A percentile compares a stretch with the other conserved stretches of the same genome.
Conservation (phyloP, 2,797 vertebrate species). For the Enteromius argenteus region DNA sequence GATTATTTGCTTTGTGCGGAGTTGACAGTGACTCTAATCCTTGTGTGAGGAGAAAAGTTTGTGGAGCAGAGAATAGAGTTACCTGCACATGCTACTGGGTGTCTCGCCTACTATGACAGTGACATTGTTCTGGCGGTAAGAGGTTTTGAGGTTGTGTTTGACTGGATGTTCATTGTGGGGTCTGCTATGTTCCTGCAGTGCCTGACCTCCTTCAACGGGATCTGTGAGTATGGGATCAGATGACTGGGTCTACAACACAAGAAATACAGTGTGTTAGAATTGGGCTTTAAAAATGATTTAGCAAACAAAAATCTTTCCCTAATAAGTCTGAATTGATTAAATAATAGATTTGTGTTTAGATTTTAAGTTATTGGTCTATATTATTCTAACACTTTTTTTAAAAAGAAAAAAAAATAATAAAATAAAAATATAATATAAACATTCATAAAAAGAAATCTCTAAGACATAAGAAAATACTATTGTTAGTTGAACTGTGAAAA, state of each 20-base stretch:
- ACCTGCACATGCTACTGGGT: conserved; percentile 87
- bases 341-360: too few species aligned
- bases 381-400: too few species aligned
- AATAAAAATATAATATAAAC: too few species aligned
- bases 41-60: neutral
- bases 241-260: conserved; percentile 36
- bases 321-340: neutral
- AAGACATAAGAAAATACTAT: neutral
- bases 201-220: neutral
- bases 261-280: neutral
- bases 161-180: conserved; percentile 76
- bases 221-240: conserved; percentile 8
- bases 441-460: too few species aligned
- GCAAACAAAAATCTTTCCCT: neutral
- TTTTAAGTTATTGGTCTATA: neutral
- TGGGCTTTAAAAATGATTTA: neutral
- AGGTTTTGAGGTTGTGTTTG: conserved; percentile 76
- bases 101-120: conserved; percentile 88
- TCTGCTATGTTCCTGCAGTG: conserved; percentile 45
- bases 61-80: conserved; percentile 28
- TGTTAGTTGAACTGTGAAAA: neutral
- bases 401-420: too few species aligned
- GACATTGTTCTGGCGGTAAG: conserved; percentile 71
- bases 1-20: conserved; percentile 39
- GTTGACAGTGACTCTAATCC: conserved; percentile 1